phyloP scores from a whole-genome alignment of 1,140 invertebrate species.

The Pogonus chalceus region DNA sequence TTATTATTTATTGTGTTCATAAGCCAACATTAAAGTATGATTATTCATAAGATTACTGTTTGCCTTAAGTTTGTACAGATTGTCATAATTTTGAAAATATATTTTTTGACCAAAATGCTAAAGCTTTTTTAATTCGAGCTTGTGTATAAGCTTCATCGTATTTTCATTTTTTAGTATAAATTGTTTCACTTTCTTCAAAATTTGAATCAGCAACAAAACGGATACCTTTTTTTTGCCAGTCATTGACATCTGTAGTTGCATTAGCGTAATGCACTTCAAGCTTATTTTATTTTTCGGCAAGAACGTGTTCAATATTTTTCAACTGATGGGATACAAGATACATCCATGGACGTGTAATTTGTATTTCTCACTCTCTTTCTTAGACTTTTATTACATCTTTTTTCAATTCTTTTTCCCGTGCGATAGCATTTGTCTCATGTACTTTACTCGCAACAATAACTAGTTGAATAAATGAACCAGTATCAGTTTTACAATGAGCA shows the following conservation, averaged over 20 bases:
- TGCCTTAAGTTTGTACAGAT: too few relatives aligned
- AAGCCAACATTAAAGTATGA: too few relatives aligned
- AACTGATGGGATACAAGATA: slow-evolving; percentile 26
- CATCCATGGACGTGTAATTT: slow-evolving; percentile 21
- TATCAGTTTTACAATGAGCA: slow-evolving; percentile 28
- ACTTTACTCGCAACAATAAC: too few relatives aligned
- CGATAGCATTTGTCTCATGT: slow-evolving; percentile 24
- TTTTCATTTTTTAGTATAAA: slow-evolving; percentile 9
- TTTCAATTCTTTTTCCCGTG: slow-evolving; percentile 29
- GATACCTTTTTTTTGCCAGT: slow-evolving; percentile 21
- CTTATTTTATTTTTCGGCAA: too few relatives aligned
- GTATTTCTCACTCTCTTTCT: slow-evolving; percentile 3
- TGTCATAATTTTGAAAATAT: too few relatives aligned
- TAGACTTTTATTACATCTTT: slow-evolving; percentile 20
- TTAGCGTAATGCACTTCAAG: slow-evolving; percentile 39
- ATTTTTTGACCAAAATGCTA: too few relatives aligned
- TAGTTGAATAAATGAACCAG: slow-evolving; percentile 28
- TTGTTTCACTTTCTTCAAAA: slow-evolving; percentile 19
- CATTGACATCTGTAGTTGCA: slow-evolving; percentile 41
- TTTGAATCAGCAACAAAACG: slow-evolving; percentile 21
- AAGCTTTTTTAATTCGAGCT: too few relatives aligned
- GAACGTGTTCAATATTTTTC: slow-evolving; percentile 33
- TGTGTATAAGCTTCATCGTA: slow-evolving; percentile 15
- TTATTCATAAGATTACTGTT: too few relatives aligned
- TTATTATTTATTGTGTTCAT: too few relatives aligned